These are phyloP conservation scores for Drosophila sulfurigaster DNA, from an alignment of 1,140 invertebrate species.

Conservation along the genomic window DNA sequence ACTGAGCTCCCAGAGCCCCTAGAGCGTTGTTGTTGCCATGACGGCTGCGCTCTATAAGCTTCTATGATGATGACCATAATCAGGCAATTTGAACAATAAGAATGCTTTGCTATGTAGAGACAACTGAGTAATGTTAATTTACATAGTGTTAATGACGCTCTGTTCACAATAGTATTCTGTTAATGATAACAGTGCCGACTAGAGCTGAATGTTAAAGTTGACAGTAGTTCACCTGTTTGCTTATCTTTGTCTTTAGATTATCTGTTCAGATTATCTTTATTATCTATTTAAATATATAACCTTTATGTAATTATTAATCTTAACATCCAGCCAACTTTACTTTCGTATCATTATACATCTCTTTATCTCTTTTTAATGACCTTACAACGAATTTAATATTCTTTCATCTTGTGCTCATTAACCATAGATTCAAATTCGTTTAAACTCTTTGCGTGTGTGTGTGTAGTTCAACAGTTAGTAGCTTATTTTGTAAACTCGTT, in stretches of 20 bases:
- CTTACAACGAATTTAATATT: slow-evolving; percentile 32
- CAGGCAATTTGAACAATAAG: slow-evolving; percentile 19
- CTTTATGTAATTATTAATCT: not conserved
- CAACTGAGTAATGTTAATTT: slow-evolving; percentile 11
- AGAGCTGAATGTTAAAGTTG: too few species aligned
- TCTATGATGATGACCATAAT: slow-evolving; percentile 38
- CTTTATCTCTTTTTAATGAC: slow-evolving; percentile 22
- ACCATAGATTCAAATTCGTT: slow-evolving; percentile 34
- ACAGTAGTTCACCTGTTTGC: too few species aligned
- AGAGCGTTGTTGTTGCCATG: not conserved
- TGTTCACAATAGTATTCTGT: not conserved
- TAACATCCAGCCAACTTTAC: not conserved
- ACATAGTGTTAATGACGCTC: not conserved
- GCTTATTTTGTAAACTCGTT: slow-evolving; percentile 30
- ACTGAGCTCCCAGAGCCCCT: not conserved
- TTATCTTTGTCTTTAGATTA: too few species aligned
- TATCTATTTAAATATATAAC: not conserved
- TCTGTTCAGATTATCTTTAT: not conserved
- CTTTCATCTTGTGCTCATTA: slow-evolving; percentile 42
- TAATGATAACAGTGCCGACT: not conserved
- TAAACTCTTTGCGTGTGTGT: not conserved
- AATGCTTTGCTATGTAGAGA: slow-evolving; percentile 7
- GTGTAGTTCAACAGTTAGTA: slow-evolving; percentile 29
- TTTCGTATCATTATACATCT: not conserved
- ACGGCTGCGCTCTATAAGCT: slow-evolving; percentile 44